Conservation (phyloP, 2,113 vertebrate species). For the Xenopus tropicalis region UCB_Xtro_10.0 CM004445.2:105780501-105781000, state of each 20-base stretch:
- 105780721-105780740: constrained; percentile 41
- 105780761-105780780: constrained; percentile 21
- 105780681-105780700: constrained; percentile 41
- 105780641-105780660: constrained; percentile 27
- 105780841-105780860: too few relatives aligned
- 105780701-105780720: constrained; percentile 38
- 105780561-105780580: constrained; percentile 31
- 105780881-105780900: too few relatives aligned
- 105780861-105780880: too few relatives aligned
- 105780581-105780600: constrained; percentile 25
- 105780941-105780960: too few relatives aligned
- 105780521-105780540: constrained; percentile 39
- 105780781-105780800: neutral
- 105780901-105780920: too few relatives aligned
- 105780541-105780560: constrained; percentile 31
- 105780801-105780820: constrained; percentile 40
- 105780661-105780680: constrained; percentile 42
- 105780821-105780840: neutral
- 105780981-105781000: too few relatives aligned
- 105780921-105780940: too few relatives aligned
- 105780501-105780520: constrained; percentile 17
- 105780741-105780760: constrained; percentile 19
- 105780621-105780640: constrained; percentile 30
- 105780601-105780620: constrained; percentile 38
- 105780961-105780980: too few relatives aligned